Conservation (phyloP, 2,113 vertebrate species). For the Columbina picui region DNA sequence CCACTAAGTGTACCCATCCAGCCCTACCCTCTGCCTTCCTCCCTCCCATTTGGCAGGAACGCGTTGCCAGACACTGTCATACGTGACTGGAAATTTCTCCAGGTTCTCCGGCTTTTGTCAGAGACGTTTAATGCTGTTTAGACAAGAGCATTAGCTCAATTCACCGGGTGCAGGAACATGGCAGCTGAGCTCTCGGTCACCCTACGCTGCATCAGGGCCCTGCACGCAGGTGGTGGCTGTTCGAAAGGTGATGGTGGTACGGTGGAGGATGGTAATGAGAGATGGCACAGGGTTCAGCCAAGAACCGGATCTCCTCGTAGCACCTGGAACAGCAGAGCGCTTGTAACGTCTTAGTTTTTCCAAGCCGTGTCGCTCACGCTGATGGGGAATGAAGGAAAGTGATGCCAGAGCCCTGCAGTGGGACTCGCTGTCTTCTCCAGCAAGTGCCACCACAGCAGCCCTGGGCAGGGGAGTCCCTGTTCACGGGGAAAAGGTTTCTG, state of each 20-base stretch:
- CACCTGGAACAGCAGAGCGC: background rate
- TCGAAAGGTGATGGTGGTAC: background rate
- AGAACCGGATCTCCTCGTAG: background rate
- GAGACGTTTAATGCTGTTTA: background rate
- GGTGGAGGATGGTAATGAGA: background rate
- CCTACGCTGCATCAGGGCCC: background rate
- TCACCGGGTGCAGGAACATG: accelerated
- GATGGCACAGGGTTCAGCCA: background rate
- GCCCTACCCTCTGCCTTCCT: slow-evolving; percentile 15
- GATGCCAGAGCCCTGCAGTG: background rate
- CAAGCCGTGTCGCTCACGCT: accelerated
- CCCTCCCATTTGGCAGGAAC: background rate
- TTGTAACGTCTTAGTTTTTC: background rate
- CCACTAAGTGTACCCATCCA: slow-evolving; percentile 32
- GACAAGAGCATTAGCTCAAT: background rate
- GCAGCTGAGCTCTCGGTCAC: background rate
- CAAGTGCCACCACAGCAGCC: background rate
- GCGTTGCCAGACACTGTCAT: background rate
- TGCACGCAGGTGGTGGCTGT: background rate
- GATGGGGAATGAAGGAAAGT: background rate
- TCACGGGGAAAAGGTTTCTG: background rate
- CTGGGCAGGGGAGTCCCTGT: background rate
- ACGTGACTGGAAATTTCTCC: slow-evolving; percentile 36
- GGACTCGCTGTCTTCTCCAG: background rate
- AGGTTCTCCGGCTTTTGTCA: background rate